Evolutionary conservation across 2,113 vertebrate genomes (phyloP), one percentile per base, ranked within the genome.

Genomic region (Nettapus auritus): DNA sequence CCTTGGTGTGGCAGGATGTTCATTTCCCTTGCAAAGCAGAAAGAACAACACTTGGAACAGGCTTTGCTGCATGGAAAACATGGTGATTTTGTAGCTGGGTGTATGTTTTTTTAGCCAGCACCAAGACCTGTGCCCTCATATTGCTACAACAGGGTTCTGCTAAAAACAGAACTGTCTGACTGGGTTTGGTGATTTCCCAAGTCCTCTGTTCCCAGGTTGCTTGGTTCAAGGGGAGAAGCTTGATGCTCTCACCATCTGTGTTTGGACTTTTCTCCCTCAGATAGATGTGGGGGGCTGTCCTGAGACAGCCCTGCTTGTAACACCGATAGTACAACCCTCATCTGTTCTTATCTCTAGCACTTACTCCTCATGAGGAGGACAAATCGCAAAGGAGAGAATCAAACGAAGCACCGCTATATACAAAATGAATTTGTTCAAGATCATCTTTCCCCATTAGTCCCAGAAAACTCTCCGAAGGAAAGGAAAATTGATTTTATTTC

Each of bases 1-100:
- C 18, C 44, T 53, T 34, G 31, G 34, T 34, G 9, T 12, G 21
- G 55, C 0, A 0, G 21, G 48, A 67, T 36, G 28, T 34, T 67
- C 31, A 52, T 13, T 95, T 21, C 26, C 76, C 86, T 62, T 23
- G 55, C 52, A 86, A 4, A 36, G 44, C 42, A 82, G 52, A 52
- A 91, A 55, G 6, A 20, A 13, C 68, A 69, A 10, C 8, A 6
- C 11, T 79, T 31, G 50, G n/a, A 85, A 20, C 40, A 78, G 69
- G 9, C 25, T 63, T 33, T 38, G 22, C 12, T 34, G 28, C 53
- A 48, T 3, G 14, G 55, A 60, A 78, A 84, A 74, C 3, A 40
- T 12, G 8, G 70, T 9, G 9, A 40, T 64, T 71, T 63, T 8
- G 2, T 64, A 75, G 82, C n/a, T n/a, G n/a, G n/a, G n/a, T n/a